Evolutionary conservation across 30 jellyfish, hydroid and myxozoan species (phyloP).

Genomic region (Hydractinia symbiolongicarpus): DNA sequence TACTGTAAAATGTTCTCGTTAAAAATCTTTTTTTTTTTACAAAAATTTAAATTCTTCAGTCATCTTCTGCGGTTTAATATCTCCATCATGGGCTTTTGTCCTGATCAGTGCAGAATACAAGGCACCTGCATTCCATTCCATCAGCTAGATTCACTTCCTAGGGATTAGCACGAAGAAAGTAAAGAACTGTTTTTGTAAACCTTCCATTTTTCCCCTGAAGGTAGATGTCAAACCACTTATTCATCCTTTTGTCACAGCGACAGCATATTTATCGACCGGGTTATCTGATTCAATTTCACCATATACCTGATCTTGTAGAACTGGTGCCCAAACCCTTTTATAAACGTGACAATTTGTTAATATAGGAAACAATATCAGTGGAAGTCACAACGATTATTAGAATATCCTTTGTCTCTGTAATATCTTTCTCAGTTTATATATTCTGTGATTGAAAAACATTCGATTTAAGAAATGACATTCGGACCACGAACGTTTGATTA

Average conservation of each 20-base stretch:
- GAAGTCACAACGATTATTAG: conserved; percentile 7
- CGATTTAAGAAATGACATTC: conserved; percentile 14
- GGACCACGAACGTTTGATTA: conserved; percentile 12
- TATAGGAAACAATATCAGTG: conserved; percentile 15
- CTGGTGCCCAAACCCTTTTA: conserved; percentile 8
- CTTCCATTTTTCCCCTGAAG: conserved; percentile 5
- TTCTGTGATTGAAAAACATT: conserved; percentile 8
- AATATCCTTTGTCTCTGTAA: neutral
- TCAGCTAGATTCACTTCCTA: neutral
- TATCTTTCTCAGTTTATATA: neutral
- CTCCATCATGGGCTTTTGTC: neutral
- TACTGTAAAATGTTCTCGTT: conserved; percentile 22
- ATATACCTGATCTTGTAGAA: neutral
- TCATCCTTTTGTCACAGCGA: conserved; percentile 6
- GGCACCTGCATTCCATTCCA: neutral
- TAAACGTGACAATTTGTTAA: neutral
- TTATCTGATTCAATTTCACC: conserved; percentile 12
- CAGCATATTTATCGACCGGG: neutral
- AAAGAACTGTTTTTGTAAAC: conserved; percentile 4
- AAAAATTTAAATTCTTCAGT: neutral
- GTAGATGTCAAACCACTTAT: conserved; percentile 20
- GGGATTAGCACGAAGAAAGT: neutral
- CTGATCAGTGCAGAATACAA: conserved; percentile 8
- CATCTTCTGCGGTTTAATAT: neutral
- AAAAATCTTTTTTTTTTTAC: neutral